Base-by-base conservation (phyloP, 2,888 invertebrate species). In the Thereva unica region DNA sequence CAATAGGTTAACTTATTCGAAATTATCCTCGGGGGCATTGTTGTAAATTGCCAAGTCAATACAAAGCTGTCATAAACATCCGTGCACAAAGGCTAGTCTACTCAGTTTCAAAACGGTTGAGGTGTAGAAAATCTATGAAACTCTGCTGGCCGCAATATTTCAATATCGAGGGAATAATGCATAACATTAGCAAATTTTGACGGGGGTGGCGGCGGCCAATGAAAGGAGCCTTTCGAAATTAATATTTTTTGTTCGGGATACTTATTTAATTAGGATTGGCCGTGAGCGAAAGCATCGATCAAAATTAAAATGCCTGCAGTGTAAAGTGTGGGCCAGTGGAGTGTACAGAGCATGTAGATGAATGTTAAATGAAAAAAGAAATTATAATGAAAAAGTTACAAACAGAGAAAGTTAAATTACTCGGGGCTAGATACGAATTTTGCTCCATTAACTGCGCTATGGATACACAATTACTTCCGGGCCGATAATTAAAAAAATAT, bases 61-160 rank as follows among this genome's bases (percentile, higher is more conserved):
- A 71, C 66, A 67, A 71, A 71, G 69, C 71, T 71, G 71, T 71
- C 71, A 71, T 69, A 70, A 71, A 70, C 71, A 71, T 69, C 71
- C 69, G 67, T 68, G 67, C 66, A 71, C 71, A 69, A 71, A 71
- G 53, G 64, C 64, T 67, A 66, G 68, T 65, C 69, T 71, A 69
- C 66, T 69, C 50, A n/a, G 8, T 61, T 23, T 38, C 23, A 38
- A 40, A 40, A 50, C 50, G 69, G 67, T 70, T 69, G 70, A 67
- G 68, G 69, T 71, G 69, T 67, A 67, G 64, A 68, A 68, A 69
- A 66, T 70, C 66, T 68, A 66, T 52, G 38, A 67, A 64, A 67
- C 66, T 66, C 66, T 68, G 68, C 65, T 61, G 56, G 66, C 53
- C 52, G 56, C 63, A 56, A 40, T 41, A 40, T 49, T 9, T 23